Conservation (phyloP, 2,113 vertebrate genomes). For the Reinhardtius hippoglossoides region DNA sequence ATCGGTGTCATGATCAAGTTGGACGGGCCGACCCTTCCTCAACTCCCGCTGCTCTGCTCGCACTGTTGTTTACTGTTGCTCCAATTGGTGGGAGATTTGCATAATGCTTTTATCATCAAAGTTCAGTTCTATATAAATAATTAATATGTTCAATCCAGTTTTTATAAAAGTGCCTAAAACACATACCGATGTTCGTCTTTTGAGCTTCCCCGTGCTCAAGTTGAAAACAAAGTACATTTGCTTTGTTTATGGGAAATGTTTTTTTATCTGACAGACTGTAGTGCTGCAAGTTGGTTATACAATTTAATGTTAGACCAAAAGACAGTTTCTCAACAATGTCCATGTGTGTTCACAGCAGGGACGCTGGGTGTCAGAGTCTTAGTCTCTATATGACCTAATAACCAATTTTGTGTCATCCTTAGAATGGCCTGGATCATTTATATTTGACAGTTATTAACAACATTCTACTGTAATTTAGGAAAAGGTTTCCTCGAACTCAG, state of each 20-base stretch:
- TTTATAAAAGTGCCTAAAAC: background rate
- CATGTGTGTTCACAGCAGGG: background rate
- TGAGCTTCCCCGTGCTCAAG: background rate
- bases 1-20: conserved; percentile 3
- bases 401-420: too few relatives aligned
- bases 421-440: background rate
- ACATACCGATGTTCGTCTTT: background rate
- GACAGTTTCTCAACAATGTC: background rate
- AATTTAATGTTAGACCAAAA: too few relatives aligned
- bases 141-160: background rate
- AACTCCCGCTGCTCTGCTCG: background rate
- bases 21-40: background rate
- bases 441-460: background rate
- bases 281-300: background rate
- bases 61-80: conserved; percentile 3
- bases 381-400: too few relatives aligned
- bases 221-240: background rate
- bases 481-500: background rate
- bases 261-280: background rate
- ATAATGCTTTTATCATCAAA: background rate
- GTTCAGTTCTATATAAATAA: background rate
- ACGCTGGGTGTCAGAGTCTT: background rate
- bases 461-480: background rate
- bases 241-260: background rate
- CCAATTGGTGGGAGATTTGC: background rate